phyloP scores from a whole-genome alignment of 2,888 invertebrate species.

The Hypena proboscidalis region DNA sequence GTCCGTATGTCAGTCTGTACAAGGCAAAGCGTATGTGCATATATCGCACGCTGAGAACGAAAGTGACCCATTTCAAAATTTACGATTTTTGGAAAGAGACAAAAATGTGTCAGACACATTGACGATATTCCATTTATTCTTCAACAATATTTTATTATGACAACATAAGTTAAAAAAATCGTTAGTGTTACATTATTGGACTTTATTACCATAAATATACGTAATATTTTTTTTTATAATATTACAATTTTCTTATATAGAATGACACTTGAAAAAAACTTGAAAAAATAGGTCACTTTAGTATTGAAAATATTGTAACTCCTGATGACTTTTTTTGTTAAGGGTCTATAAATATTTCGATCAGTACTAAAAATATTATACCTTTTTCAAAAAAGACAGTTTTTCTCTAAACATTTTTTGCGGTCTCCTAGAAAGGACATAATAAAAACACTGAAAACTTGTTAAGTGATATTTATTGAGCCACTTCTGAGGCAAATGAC shows the following conservation, averaged over 20 bases:
- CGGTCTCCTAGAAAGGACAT: too few relatives aligned
- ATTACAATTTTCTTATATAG: too few relatives aligned
- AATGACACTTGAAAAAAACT: slow-evolving; percentile 2
- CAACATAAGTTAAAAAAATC: neutral
- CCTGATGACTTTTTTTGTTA: neutral
- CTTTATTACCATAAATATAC: neutral
- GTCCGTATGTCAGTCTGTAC: too few relatives aligned
- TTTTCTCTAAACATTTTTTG: too few relatives aligned
- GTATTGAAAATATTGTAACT: slow-evolving; percentile 1
- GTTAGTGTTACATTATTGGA: slow-evolving; percentile 1
- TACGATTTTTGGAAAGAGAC: slow-evolving; percentile 2
- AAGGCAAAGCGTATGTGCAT: too few relatives aligned
- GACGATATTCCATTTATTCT: slow-evolving; percentile 1
- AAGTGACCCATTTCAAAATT: slow-evolving; percentile 5
- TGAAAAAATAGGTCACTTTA: slow-evolving; percentile 3
- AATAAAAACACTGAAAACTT: too few relatives aligned
- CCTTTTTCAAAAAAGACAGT: too few relatives aligned
- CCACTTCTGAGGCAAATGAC: too few relatives aligned
- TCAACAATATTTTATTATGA: neutral
- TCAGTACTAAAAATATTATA: neutral
- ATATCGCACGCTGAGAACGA: slow-evolving; percentile 5
- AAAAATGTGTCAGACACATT: slow-evolving; percentile 1
- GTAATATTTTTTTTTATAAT: neutral
- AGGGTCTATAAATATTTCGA: neutral
- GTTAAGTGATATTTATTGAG: too few relatives aligned